Conservation (phyloP, 2,113 vertebrate species). For the Carassius auratus region DNA sequence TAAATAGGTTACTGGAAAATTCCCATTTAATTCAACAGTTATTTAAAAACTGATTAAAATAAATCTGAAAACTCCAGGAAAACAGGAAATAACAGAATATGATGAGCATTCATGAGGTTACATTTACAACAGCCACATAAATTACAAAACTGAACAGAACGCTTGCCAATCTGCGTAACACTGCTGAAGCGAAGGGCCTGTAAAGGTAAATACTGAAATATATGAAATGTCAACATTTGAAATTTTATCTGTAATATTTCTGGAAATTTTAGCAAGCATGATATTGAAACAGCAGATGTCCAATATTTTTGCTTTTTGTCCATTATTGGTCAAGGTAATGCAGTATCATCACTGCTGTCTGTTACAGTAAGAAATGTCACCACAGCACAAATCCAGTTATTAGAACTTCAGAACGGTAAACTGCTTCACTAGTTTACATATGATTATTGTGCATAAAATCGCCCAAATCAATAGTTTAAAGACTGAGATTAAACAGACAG, state of each 20-base stretch:
- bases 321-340: slow-evolving; percentile 53
- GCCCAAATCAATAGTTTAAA: slow-evolving; percentile 60
- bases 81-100: slow-evolving; percentile 52
- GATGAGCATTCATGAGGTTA: slow-evolving; percentile 57
- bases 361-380: slow-evolving; percentile 47
- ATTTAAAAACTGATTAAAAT: slow-evolving; percentile 68
- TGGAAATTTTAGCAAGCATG: slow-evolving; percentile 29
- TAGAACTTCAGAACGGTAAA: slow-evolving; percentile 53
- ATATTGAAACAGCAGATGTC: slow-evolving; percentile 44
- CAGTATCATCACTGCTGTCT: slow-evolving; percentile 2
- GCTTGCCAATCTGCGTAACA: slow-evolving; percentile 62
- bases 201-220: slow-evolving; percentile 72
- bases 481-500: slow-evolving; percentile 45
- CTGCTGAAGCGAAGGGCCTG: slow-evolving; percentile 70
- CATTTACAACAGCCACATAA: slow-evolving; percentile 53
- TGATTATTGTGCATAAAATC: slow-evolving; percentile 70
- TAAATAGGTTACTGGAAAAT: slow-evolving; percentile 74
- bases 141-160: slow-evolving; percentile 17
- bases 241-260: slow-evolving; percentile 54
- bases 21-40: slow-evolving; percentile 65
- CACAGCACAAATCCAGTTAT: slow-evolving; percentile 60
- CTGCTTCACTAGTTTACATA: slow-evolving; percentile 63
- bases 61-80: slow-evolving; percentile 57
- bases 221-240: slow-evolving; percentile 59
- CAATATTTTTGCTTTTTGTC: slow-evolving; percentile 51